phyloP scores from a whole-genome alignment of 2,113 vertebrate species.

The Rhipidura dahli region DNA sequence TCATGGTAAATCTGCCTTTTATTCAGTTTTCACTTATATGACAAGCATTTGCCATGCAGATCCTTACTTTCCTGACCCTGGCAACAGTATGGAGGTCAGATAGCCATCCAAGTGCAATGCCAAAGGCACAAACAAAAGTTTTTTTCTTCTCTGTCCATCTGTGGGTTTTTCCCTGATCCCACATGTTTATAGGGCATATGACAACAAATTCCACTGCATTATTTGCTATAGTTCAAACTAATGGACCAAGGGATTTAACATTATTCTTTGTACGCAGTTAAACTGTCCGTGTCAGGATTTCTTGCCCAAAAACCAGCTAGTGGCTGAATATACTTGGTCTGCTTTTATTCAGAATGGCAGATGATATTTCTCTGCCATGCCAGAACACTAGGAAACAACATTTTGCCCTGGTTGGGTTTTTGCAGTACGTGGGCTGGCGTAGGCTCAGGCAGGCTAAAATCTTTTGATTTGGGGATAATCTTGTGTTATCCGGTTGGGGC shows the following conservation, averaged over 20 bases:
- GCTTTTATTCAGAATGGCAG: conserved; percentile 43
- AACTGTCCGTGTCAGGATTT: background rate
- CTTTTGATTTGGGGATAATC: conserved; percentile 33
- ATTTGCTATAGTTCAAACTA: conserved; percentile 10
- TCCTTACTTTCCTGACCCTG: conserved; percentile 36
- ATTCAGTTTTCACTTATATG: conserved; percentile 13
- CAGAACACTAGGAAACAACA: background rate
- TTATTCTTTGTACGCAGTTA: background rate
- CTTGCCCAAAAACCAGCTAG: background rate
- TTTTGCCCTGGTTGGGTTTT: conserved; percentile 29
- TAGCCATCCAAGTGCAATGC: conserved; percentile 40
- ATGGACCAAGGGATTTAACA: background rate
- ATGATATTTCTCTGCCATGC: conserved; percentile 30
- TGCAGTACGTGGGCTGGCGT: conserved; percentile 23
- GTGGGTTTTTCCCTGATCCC: conserved; percentile 16
- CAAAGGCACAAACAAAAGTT: conserved; percentile 47
- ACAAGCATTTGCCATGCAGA: background rate
- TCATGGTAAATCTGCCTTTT: background rate
- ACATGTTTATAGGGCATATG: background rate
- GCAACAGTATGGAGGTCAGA: conserved; percentile 47
- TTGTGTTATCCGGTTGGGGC: background rate
- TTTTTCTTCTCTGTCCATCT: conserved; percentile 47
- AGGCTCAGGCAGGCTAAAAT: conserved; percentile 3
- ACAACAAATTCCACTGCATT: background rate
- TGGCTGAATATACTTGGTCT: background rate